These are phyloP conservation scores for Carassius auratus DNA, from an alignment of 2,113 vertebrate genomes.

Conservation along the genomic window DNA sequence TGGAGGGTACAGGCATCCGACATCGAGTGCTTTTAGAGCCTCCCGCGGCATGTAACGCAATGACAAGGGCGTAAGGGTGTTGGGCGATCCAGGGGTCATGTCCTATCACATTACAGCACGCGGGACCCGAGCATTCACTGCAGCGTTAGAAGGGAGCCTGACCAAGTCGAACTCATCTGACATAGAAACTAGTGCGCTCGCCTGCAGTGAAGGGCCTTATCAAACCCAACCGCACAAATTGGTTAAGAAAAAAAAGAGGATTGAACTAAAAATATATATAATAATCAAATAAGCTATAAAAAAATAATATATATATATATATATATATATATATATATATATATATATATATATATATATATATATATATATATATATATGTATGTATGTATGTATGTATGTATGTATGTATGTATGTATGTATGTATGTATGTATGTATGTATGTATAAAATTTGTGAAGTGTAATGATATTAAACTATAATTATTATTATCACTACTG, in stretches of 20 bases:
- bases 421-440: no score
- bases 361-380: no score
- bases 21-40: neutral
- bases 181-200: conserved; percentile 16
- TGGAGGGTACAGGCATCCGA: conserved; percentile 13
- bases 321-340: no score
- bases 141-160: neutral
- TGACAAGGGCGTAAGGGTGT: conserved; percentile 10
- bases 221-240: neutral
- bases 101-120: conserved; percentile 14
- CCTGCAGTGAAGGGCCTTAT: conserved; percentile 19
- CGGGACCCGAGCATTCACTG: neutral
- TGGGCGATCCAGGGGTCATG: neutral
- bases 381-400: no score
- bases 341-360: no score
- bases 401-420: no score
- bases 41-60: neutral
- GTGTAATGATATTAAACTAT: no score
- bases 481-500: no score
- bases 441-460: no score
- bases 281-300: no score
- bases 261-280: neutral
- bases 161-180: conserved; percentile 7
- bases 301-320: no score
- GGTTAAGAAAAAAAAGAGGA: neutral